These are phyloP conservation scores for Ivindomyrus marchei DNA, from an alignment of 2,113 vertebrate genomes.

Conservation along the genomic window DNA sequence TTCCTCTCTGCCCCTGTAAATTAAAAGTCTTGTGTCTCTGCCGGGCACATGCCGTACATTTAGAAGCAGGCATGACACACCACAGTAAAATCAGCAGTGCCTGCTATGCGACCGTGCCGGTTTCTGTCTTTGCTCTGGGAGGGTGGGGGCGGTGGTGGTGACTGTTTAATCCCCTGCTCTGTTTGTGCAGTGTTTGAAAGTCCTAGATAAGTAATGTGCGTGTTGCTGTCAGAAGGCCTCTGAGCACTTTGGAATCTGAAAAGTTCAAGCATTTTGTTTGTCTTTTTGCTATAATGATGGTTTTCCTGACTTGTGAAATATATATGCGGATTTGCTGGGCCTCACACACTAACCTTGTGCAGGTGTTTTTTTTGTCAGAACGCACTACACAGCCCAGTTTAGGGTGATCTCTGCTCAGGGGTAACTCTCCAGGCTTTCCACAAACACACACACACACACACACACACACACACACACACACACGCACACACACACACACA, in stretches of 20 bases:
- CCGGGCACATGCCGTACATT: not conserved
- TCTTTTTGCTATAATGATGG: not conserved
- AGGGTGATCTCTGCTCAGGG: not conserved
- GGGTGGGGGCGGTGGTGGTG: not conserved
- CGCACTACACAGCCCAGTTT: not conserved
- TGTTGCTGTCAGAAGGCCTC: not conserved
- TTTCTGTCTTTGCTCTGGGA: not conserved
- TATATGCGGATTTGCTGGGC: not conserved
- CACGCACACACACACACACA: no score
- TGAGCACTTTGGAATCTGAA: not conserved
- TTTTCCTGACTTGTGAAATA: not conserved
- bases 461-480: no score
- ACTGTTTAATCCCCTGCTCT: not conserved
- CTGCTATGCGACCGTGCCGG: not conserved
- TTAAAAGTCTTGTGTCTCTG: not conserved
- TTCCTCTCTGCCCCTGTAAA: not conserved
- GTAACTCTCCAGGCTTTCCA: not conserved
- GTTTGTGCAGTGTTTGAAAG: not conserved
- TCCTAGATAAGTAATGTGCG: not conserved
- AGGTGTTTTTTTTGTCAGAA: not conserved
- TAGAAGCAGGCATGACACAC: not conserved
- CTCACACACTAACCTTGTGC: not conserved
- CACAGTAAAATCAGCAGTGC: not conserved
- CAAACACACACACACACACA: not conserved
- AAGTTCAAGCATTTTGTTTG: not conserved